phyloP scores from a whole-genome alignment of 2,113 vertebrate genomes.

The Stegastes partitus region DNA sequence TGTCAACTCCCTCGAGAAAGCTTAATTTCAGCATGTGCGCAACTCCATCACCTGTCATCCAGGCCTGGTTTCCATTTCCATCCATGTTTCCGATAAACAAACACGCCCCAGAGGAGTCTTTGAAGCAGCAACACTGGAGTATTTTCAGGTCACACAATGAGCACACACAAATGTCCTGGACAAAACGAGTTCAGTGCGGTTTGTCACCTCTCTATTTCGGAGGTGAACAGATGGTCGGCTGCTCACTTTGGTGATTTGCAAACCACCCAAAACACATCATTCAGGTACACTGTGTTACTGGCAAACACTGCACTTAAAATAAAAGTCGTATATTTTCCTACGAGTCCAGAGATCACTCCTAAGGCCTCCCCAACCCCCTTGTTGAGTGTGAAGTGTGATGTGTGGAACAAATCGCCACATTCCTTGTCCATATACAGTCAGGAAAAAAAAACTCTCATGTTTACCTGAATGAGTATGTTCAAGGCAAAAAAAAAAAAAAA shows the following conservation, averaged over 20 bases:
- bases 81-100: conserved; percentile 58
- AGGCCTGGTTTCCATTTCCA: conserved; percentile 49
- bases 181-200: conserved; percentile 27
- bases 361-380: not conserved
- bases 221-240: conserved; percentile 53
- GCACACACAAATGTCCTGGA: conserved; percentile 18
- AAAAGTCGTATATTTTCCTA: conserved; percentile 15
- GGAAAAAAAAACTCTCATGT: conserved; percentile 50
- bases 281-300: conserved; percentile 19
- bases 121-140: conserved; percentile 15
- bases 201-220: conserved; percentile 30
- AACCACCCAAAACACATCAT: conserved; percentile 30
- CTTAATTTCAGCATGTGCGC: conserved; percentile 43
- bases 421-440: conserved; percentile 70
- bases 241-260: conserved; percentile 30
- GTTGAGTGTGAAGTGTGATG: conserved; percentile 43
- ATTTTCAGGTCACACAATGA: conserved; percentile 41
- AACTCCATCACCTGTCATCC: conserved; percentile 45
- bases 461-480: conserved; percentile 49
- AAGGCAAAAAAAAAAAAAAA: too few species aligned
- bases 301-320: conserved; percentile 14
- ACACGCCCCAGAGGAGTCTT: not conserved
- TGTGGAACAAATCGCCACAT: conserved; percentile 59
- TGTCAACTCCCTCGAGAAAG: conserved; percentile 5
- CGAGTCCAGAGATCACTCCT: conserved; percentile 38